These are phyloP conservation scores for Napeogenes inachia DNA, from an alignment of 2,888 invertebrate genomes.

Conservation along the genomic window DNA sequence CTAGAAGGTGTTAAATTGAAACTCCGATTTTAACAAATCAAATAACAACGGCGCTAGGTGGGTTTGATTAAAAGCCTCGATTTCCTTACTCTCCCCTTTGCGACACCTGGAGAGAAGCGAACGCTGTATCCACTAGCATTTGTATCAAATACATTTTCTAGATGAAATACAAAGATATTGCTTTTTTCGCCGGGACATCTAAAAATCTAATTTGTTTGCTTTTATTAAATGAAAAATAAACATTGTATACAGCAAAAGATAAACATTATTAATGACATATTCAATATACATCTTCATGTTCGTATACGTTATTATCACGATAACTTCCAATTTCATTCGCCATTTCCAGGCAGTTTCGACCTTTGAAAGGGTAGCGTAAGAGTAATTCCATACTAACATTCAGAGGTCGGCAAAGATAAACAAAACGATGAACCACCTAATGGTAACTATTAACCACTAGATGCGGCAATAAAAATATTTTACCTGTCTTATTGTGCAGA, in stretches of 20 bases:
- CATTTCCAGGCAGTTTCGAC: slow-evolving; percentile 7
- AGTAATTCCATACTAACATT: slow-evolving; percentile 6
- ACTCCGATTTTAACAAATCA: slow-evolving; percentile 32
- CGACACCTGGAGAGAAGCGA: slow-evolving; percentile 25
- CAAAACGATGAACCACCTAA: slow-evolving; percentile 54
- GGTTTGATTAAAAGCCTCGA: slow-evolving; percentile 35
- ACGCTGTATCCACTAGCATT: slow-evolving; percentile 9
- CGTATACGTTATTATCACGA: neutral
- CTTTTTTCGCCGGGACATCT: neutral
- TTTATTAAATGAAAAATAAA: neutral
- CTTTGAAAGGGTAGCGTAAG: slow-evolving; percentile 2
- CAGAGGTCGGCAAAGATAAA: slow-evolving; percentile 39
- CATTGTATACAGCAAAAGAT: too few species aligned
- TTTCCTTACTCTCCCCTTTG: slow-evolving; percentile 24
- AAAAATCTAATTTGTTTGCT: neutral
- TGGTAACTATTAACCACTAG: slow-evolving; percentile 55
- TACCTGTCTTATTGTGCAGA: slow-evolving; percentile 46
- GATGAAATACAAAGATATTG: slow-evolving; percentile 12
- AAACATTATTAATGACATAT: too few species aligned
- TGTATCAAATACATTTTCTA: slow-evolving; percentile 8
- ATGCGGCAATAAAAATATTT: slow-evolving; percentile 63
- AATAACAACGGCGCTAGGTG: slow-evolving; percentile 28
- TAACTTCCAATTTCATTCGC: slow-evolving; percentile 4
- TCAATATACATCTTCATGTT: neutral
- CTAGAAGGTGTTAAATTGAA: slow-evolving; percentile 27